Percentiles rank a stretch among this genome's conserved stretches.
Evolutionary conservation across 2,113 vertebrate genomes (phyloP).

Genomic region (Damaliscus lunatus): DNA sequence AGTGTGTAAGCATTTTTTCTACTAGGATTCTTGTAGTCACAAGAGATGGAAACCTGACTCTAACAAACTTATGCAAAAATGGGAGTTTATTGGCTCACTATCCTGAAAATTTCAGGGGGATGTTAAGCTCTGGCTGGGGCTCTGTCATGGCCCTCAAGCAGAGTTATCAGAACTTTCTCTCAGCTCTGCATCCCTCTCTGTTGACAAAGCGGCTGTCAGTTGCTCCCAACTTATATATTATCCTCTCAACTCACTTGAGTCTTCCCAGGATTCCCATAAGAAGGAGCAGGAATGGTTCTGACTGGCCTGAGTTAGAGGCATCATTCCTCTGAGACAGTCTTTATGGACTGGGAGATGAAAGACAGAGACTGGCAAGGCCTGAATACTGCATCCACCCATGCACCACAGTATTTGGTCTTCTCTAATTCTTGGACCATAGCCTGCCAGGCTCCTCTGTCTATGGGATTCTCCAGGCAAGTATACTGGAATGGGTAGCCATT

Average conservation of each 20-base stretch:
- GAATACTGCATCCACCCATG: neutral
- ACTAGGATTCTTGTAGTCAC: neutral
- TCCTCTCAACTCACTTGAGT: neutral
- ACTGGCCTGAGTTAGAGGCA: neutral
- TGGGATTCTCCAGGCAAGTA: neutral
- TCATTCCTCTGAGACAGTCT: neutral
- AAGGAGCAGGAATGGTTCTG: neutral
- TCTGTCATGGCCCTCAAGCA: neutral
- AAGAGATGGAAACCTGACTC: neutral
- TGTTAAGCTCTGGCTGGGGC: neutral
- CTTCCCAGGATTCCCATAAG: neutral
- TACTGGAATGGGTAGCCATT: neutral
- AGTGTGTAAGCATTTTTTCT: neutral
- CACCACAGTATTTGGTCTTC: neutral
- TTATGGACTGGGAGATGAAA: neutral
- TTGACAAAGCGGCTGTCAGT: neutral
- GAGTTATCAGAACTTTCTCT: neutral
- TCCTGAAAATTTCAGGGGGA: neutral
- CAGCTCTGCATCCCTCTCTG: neutral
- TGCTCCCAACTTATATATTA: neutral
- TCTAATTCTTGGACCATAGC: neutral
- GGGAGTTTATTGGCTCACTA: neutral
- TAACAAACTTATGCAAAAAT: neutral
- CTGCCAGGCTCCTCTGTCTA: neutral
- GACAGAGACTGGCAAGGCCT: neutral